These are phyloP conservation scores for Microhierax caerulescens DNA, from an alignment of 2,797 vertebrate genomes.

Conservation along the genomic window DNA sequence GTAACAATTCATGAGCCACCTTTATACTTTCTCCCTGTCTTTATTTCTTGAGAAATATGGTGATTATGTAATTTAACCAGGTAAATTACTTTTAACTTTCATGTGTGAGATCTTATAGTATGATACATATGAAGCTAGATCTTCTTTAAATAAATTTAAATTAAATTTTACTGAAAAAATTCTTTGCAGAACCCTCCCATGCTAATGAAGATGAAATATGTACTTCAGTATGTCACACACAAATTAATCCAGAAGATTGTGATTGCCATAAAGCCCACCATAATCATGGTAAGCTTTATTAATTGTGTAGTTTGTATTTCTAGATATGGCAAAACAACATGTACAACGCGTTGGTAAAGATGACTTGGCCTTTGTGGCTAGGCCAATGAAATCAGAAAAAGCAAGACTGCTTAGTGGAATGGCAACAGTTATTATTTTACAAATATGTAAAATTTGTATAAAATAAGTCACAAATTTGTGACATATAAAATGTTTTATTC, in stretches of 20 bases:
- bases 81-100: neutral
- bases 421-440: neutral
- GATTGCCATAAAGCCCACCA: neutral
- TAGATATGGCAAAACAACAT: neutral
- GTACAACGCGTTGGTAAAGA: neutral
- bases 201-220: slow-evolving; percentile 57
- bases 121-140: neutral
- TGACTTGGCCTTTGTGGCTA: neutral
- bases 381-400: neutral
- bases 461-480: no score
- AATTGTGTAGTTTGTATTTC: neutral
- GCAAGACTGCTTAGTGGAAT: neutral
- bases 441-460: no score
- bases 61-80: neutral
- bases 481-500: neutral
- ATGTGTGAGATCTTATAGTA: neutral
- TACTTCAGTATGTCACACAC: slow-evolving; percentile 81
- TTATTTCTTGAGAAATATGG: neutral
- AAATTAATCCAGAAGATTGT: slow-evolving; percentile 74
- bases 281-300: slow-evolving; percentile 49
- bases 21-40: neutral
- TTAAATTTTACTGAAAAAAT: neutral
- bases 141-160: neutral
- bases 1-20: neutral
- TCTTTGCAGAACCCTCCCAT: slow-evolving; percentile 42